phyloP scores from a whole-genome alignment of 1,140 invertebrate genomes.

The Pogonus chalceus region DNA sequence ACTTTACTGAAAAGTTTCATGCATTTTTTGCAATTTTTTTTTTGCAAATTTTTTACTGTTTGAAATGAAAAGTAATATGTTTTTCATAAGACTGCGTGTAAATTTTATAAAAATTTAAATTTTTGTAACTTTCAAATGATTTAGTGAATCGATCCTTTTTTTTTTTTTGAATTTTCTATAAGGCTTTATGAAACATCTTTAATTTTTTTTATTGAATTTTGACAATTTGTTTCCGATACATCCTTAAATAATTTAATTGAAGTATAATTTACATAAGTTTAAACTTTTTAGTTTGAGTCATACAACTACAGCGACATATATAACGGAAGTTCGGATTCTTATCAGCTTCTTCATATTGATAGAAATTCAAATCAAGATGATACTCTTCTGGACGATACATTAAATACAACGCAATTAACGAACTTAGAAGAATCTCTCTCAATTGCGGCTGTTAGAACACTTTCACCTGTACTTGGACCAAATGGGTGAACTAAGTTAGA shows the following conservation, averaged over 20 bases:
- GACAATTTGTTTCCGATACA: no score
- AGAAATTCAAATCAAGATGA: constrained; percentile 8
- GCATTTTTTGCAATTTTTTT: no score
- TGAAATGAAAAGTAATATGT: no score
- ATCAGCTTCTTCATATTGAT: constrained; percentile 14
- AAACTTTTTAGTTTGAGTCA: not conserved
- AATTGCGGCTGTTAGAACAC: constrained; percentile 13
- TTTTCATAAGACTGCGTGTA: no score
- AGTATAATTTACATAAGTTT: no score
- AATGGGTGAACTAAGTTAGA: constrained; percentile 23
- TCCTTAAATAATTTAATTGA: no score
- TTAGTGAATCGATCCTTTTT: not conserved
- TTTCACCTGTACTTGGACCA: constrained; percentile 23
- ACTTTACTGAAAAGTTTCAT: no score
- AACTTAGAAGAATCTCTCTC: constrained; percentile 21
- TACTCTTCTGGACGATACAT: constrained; percentile 8
- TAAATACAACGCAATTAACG: constrained; percentile 22
- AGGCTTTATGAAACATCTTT: not conserved
- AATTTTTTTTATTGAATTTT: not conserved
- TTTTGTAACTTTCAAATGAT: not conserved
- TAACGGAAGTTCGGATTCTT: not conserved
- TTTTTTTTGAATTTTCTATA: not conserved
- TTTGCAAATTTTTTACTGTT: no score
- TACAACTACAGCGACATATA: not conserved
- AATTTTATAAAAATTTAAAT: not conserved